phyloP scores from a whole-genome alignment of 1,140 invertebrate species.

The Drosophila gunungcola region DNA sequence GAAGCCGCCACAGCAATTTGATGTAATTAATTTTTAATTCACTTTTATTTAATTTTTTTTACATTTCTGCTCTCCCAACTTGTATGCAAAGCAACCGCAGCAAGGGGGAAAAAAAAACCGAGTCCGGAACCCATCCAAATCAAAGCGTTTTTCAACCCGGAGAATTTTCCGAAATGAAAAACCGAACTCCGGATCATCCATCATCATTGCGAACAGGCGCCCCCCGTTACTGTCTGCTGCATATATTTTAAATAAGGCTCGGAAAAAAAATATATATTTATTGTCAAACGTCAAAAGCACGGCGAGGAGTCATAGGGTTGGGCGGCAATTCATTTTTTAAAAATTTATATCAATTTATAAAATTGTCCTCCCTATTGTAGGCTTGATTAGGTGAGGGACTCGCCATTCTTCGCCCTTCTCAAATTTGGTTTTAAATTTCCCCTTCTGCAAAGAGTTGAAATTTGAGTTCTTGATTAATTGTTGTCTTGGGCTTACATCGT shows the following conservation, averaged over 20 bases:
- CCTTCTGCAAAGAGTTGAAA: slow-evolving; percentile 38
- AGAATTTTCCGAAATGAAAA: slow-evolving; percentile 69
- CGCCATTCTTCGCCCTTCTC: slow-evolving; percentile 11
- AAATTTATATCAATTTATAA: slow-evolving; percentile 82
- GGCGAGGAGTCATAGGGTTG: slow-evolving; percentile 12
- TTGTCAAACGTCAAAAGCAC: slow-evolving; percentile 78
- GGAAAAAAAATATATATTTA: slow-evolving; percentile 56
- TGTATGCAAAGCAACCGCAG: slow-evolving; percentile 62
- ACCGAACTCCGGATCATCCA: slow-evolving; percentile 70
- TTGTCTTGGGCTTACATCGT: slow-evolving; percentile 44
- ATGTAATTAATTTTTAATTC: slow-evolving; percentile 81
- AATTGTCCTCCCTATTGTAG: slow-evolving; percentile 58
- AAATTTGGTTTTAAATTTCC: slow-evolving; percentile 42
- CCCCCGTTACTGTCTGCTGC: slow-evolving; percentile 40
- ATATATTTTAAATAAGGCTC: slow-evolving; percentile 56
- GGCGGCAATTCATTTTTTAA: slow-evolving; percentile 70
- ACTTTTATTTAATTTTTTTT: slow-evolving; percentile 74
- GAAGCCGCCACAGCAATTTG: slow-evolving; percentile 60
- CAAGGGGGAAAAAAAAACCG: slow-evolving; percentile 6
- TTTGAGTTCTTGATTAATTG: slow-evolving; percentile 68
- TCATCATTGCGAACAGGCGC: slow-evolving; percentile 64
- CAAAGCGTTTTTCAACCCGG: slow-evolving; percentile 63
- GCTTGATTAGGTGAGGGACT: slow-evolving; percentile 65
- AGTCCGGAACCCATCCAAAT: slow-evolving; percentile 47
- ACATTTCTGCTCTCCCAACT: slow-evolving; percentile 40